Conservation (phyloP, 2,113 vertebrate genomes). For the Regulus satrapa region DNA sequence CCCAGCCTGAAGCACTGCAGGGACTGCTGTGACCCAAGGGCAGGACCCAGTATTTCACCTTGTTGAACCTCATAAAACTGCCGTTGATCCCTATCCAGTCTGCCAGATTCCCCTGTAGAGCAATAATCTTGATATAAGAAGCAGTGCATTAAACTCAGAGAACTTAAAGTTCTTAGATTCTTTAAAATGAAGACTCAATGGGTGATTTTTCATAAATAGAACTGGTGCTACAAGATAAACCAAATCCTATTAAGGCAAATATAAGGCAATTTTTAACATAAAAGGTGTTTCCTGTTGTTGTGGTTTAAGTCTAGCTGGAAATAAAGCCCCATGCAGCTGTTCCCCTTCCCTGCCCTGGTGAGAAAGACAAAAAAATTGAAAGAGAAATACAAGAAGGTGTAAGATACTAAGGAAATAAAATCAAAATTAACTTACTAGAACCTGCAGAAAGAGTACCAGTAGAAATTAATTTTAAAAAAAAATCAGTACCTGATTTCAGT, state of each 20-base stretch:
- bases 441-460: background rate
- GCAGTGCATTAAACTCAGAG: background rate
- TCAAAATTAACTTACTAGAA: background rate
- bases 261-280: too few species aligned
- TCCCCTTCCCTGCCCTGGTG: too few species aligned
- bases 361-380: background rate
- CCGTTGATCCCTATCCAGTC: background rate
- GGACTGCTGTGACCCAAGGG: too few species aligned
- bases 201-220: background rate
- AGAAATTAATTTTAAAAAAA: background rate
- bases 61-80: background rate
- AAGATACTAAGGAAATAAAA: background rate
- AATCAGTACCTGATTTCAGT: too few species aligned
- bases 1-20: background rate
- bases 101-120: background rate
- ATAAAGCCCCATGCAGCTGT: fast-evolving
- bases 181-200: background rate
- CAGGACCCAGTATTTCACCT: background rate
- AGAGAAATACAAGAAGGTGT: background rate
- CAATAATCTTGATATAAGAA: background rate
- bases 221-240: background rate
- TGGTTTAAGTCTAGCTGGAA: background rate
- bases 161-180: background rate
- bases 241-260: background rate
- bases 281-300: background rate